Conservation (phyloP, 1,140 invertebrate species). For the Sesamia nonagrioides region DNA sequence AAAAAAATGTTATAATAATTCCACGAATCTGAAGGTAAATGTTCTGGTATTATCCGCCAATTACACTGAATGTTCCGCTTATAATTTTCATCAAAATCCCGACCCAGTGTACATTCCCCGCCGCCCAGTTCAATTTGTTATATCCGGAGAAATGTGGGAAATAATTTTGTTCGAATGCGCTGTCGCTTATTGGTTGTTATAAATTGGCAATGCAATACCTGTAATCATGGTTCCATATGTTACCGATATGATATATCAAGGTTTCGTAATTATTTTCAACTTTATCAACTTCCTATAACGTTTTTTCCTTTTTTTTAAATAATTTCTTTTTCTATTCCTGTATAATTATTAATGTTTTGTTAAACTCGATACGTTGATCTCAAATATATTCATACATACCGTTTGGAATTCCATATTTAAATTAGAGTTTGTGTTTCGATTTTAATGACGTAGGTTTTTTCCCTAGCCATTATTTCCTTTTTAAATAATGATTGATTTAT, state of each 20-base stretch:
- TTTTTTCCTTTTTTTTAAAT: too few species aligned
- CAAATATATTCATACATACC: too few species aligned
- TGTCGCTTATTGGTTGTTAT: background rate
- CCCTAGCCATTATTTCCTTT: too few species aligned
- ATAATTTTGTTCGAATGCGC: background rate
- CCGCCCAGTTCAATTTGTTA: conserved; percentile 22
- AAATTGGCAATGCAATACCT: conserved; percentile 16
- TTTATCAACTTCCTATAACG: too few species aligned
- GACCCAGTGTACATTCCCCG: background rate
- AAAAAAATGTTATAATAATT: background rate
- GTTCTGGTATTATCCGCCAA: background rate
- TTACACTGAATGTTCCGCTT: background rate
- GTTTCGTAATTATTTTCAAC: too few species aligned
- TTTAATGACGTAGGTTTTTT: too few species aligned
- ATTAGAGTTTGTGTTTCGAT: too few species aligned
- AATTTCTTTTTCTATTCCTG: too few species aligned
- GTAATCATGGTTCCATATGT: background rate
- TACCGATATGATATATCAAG: background rate
- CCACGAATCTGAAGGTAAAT: background rate
- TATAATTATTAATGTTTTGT: too few species aligned
- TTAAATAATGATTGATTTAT: too few species aligned
- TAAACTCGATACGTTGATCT: too few species aligned
- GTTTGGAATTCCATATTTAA: too few species aligned
- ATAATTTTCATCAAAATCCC: background rate
- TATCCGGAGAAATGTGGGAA: conserved; percentile 14